Evolutionary conservation across 2,797 vertebrate genomes (phyloP), one percentile per base, ranked within the genome.

Genomic region (Enteromius viviparus): DNA sequence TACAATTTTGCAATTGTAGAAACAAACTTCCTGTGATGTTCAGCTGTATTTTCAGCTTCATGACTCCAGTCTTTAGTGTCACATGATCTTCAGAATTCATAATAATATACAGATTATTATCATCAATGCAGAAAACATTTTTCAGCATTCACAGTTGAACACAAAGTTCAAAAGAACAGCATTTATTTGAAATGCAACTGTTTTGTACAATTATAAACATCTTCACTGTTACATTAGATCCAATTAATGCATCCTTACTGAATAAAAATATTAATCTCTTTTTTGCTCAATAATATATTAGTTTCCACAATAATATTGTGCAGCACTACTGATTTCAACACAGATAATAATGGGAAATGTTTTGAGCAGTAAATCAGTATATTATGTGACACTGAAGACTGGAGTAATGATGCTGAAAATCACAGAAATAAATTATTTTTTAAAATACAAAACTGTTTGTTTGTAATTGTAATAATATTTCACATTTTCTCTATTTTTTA

Each of bases 361-460:
- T 10, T 66, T 5, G 64, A 34, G 32, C 64, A 66, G 11, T 5
- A 60, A 6, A 60, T 62, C 12, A 29, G 2, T 6, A 14, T 62
- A 26, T 62, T 26, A 29, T 15, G 60, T 29, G 60, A 29, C 60
- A 7, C 23, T 29, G n/a, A 23, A 58, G 10, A 58, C 60, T 64
- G 26, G 2, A 64, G 60, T 3, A 64, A 64, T 64, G 60, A 64
- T 15, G 60, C 60, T 64, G 15, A 34, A 65, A 65, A 47, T 71
- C 42, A 49, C 42, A 19, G 69, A 17, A 71, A 49, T 29, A 71
- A 19, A 71, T 49, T 1, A 47, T 14, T 29, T 1, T 19, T 6
- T 19, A 9, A 10, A 0, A 51, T 1, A 32, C 17, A 49, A 21
- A 74, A 74, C 29, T 2, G 17, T 0, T 72, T 0, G 0, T 51